Evolutionary conservation across 1,140 invertebrate species (phyloP).

Genomic region (Sycobia sp.): DNA sequence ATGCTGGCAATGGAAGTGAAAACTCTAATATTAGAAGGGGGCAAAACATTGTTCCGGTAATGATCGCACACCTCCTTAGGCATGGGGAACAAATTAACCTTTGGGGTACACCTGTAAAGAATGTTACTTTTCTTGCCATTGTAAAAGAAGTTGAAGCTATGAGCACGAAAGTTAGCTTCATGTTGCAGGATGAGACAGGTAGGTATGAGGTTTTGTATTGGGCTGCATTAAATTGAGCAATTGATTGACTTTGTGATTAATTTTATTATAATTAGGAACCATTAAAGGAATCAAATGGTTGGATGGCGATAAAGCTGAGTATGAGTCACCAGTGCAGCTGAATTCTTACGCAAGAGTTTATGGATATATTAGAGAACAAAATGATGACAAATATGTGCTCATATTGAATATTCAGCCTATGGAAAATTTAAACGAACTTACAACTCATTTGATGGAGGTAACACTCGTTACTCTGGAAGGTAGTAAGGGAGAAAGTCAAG

Average conservation of each 20-base stretch:
- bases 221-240: too few relatives aligned
- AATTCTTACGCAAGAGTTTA: conserved; percentile 45
- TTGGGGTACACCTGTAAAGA: conserved; percentile 40
- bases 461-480: conserved; percentile 38
- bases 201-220: background rate
- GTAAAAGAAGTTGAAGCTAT: conserved; percentile 44
- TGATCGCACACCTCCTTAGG: conserved; percentile 46
- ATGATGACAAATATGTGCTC: conserved; percentile 42
- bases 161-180: conserved; percentile 52
- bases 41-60: conserved; percentile 48
- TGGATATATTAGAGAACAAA: conserved; percentile 49
- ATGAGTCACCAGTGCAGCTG: conserved; percentile 28
- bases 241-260: too few relatives aligned
- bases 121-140: conserved; percentile 46
- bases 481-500: conserved; percentile 34
- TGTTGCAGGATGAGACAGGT: conserved; percentile 56
- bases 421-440: conserved; percentile 42
- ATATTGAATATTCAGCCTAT: conserved; percentile 46
- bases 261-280: conserved; percentile 30
- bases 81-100: conserved; percentile 40
- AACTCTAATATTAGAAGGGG: conserved; percentile 35
- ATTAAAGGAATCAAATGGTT: conserved; percentile 53
- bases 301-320: conserved; percentile 43
- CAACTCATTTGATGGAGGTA: conserved; percentile 50
- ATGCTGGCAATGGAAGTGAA: conserved; percentile 4